Conservation (phyloP, 92 coral and sea anemone species). For the Phenganax stokvisi region DNA sequence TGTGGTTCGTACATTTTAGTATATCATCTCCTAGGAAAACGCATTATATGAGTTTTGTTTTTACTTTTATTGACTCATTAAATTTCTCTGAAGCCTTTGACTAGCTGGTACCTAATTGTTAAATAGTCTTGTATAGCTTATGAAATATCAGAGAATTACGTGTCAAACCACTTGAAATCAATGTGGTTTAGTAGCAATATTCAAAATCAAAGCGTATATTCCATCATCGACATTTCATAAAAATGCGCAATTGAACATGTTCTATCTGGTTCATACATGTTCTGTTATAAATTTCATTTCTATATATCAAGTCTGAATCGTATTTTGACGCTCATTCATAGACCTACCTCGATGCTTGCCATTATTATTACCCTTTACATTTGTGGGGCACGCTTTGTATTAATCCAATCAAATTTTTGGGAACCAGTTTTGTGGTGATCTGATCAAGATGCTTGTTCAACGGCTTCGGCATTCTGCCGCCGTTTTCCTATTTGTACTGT, state of each 20-base stretch:
- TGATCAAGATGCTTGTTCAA: background rate
- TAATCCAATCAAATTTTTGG: background rate
- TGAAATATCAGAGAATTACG: constrained; percentile 8
- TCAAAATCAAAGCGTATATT: background rate
- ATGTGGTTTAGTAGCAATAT: no score
- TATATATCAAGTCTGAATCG: background rate
- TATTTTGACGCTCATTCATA: background rate
- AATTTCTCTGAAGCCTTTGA: no score
- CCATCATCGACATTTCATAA: background rate
- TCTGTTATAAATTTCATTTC: no score
- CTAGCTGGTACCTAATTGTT: no score
- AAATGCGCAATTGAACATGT: background rate
- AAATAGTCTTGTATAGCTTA: background rate
- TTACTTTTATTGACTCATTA: no score
- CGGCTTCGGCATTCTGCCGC: constrained; percentile 14
- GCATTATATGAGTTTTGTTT: no score
- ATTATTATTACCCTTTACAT: background rate
- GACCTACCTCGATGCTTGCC: background rate
- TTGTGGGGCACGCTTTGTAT: background rate
- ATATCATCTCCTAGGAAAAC: no score
- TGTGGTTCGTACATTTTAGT: background rate
- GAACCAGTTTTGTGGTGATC: background rate
- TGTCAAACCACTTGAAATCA: background rate
- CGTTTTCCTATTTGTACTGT: background rate
- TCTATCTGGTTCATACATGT: background rate